Base-by-base conservation (phyloP, 1,140 invertebrate genomes). In the Psilanteris sp. region DNA sequence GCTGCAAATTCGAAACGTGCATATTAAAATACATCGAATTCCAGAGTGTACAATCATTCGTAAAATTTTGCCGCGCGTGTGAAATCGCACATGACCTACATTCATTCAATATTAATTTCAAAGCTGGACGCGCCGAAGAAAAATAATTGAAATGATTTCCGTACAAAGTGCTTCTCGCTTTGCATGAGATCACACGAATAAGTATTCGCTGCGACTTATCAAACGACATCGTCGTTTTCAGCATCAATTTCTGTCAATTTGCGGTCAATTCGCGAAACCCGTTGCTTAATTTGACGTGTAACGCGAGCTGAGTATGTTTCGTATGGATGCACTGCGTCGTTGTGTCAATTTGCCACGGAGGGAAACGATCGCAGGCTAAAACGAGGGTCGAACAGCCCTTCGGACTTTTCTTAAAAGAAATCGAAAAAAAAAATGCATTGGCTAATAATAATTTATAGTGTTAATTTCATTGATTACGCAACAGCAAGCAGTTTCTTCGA, bases 251-350 rank as follows among this genome's bases (percentile, higher is more conserved):
- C 37, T 29, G 26, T 57, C 43, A 59, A 50, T 59, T 59, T 39
- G 13, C 9, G n/a, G 29, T 16, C 36, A 32, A 59, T 50, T 39
- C 37, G 13, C 34, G 7, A 18, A 14, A 22, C 34, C 14, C 7
- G 34, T 32, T 22, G 39, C 39, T 67, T 80, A 74, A 80, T 81
- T 71, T 71, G 29, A 64, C 11, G 39, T 14, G 71, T 79, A 82
- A 82, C 22, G 41, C 41, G 76, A 83, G 55, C 48, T 4, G 18
- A 50, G 44, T 22, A 32, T 48, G 27, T 22, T 68, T 59, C 39
- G 62, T 79, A 76, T 46, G 77, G 75, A 70, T 81, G 78, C 72
- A 31, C 46, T 4, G 5, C 18, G 13, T 16, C 34, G 27, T 43
- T 46, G 48, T 74, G 73, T 77, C 78, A 79, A 80, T 81, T 81